phyloP scores from a whole-genome alignment of 2,113 vertebrate species.

The Galeopterus variegatus region DNA sequence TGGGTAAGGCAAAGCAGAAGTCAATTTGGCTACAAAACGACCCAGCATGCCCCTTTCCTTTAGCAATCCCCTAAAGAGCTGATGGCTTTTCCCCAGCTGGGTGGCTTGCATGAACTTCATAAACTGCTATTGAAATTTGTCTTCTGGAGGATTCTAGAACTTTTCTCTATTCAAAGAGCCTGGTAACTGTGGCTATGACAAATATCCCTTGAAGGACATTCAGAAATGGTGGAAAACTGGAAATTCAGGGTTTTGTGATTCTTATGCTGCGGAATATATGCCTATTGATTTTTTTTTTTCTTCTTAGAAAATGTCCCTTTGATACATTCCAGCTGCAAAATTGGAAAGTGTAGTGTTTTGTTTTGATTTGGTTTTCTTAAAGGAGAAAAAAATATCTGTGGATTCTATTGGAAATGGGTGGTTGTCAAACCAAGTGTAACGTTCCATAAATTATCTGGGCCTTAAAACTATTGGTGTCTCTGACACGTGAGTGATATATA shows the following conservation, averaged over 20 bases:
- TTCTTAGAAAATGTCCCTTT: slow-evolving; percentile 56
- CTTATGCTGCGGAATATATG: neutral
- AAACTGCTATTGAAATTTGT: neutral
- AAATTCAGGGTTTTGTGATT: slow-evolving; percentile 31
- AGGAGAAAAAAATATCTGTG: slow-evolving; percentile 20
- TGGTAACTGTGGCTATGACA: neutral
- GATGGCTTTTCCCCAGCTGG: neutral
- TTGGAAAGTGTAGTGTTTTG: neutral
- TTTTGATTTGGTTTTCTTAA: slow-evolving; percentile 54
- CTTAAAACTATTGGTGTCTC: neutral
- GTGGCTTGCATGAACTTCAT: neutral
- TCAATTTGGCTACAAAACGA: neutral
- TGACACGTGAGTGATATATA: neutral
- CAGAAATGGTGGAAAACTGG: slow-evolving; percentile 1
- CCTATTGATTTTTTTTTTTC: slow-evolving; percentile 50
- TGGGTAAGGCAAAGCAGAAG: neutral
- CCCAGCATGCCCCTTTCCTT: neutral
- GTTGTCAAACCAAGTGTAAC: neutral
- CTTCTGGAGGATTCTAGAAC: neutral
- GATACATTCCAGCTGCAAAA: slow-evolving; percentile 7
- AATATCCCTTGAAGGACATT: neutral
- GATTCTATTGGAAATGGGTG: neutral
- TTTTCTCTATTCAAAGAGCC: slow-evolving; percentile 22
- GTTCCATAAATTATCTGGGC: neutral
- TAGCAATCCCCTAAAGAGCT: neutral